Percentiles rank a stretch among this genome's conserved stretches.
phyloP scores from a whole-genome alignment of 2,797 vertebrate species.

The Agapornis canus region DNA sequence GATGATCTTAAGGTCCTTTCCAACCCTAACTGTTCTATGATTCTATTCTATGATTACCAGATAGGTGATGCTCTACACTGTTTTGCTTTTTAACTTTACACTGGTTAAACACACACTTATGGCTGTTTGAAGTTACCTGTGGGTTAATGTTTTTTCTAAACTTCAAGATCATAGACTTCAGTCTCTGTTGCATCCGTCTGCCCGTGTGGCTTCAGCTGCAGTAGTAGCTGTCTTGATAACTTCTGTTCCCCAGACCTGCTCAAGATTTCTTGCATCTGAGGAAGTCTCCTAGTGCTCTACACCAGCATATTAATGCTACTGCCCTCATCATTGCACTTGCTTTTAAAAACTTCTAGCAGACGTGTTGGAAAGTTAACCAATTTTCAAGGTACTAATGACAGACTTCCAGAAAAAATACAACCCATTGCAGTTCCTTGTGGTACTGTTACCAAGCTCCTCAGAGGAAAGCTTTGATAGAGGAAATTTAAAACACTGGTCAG shows the following conservation, averaged over 20 bases:
- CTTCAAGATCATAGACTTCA: neutral
- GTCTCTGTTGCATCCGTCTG: neutral
- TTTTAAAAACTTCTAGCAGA: neutral
- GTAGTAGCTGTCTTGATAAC: neutral
- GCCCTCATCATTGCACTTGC: neutral
- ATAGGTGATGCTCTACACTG: neutral
- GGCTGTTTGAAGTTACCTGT: neutral
- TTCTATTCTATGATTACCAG: neutral
- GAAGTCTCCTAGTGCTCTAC: neutral
- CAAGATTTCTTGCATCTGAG: neutral
- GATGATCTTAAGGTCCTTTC: too few species aligned
- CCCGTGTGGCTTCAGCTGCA: neutral
- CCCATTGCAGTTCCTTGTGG: neutral
- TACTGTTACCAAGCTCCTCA: neutral
- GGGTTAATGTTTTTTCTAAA: neutral
- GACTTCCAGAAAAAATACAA: neutral
- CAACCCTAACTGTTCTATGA: too few species aligned
- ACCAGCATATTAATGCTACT: neutral
- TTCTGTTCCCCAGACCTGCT: neutral
- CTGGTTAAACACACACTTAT: neutral
- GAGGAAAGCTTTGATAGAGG: neutral
- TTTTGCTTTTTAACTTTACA: neutral
- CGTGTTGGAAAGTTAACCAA: neutral
- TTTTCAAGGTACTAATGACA: neutral
- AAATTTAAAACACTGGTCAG: neutral